Evolutionary conservation across 2,797 vertebrate species (phyloP), one percentile per base, ranked within the genome.

Genomic region (Merluccius polli): DNA sequence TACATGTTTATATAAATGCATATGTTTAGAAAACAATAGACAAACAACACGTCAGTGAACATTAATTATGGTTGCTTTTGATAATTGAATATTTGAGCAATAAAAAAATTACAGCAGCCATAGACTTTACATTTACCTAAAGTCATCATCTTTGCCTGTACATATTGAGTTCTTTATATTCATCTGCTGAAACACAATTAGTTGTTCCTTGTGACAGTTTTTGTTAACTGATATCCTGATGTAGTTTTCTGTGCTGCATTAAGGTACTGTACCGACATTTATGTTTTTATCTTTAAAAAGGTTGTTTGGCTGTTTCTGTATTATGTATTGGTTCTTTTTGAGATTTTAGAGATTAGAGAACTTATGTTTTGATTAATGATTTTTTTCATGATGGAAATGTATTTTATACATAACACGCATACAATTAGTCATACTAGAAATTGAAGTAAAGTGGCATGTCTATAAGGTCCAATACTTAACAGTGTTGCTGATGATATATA

Each of bases 201-300:
- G 87, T 75, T 89, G 89, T 90, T 87, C 88, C 89, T 89, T 76
- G 81, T 82, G 75, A 77, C 74, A 75, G 73, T 83, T 84, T 78
- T 82, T 67, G 73, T 78, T 79, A 30, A 72, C 36, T 36, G 70
- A 13, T 81, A 59, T 27, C 59, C 2, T 63, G 59, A 27, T 63
- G n/a, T 63, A 27, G 59, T 27, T 63, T 63, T 63, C 59, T 63
- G 24, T 63, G 59, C 59, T 63, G 24, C 10, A 27, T 63, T 63
- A 10, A 63, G 52, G n/a, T 63, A 63, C 59, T 24, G 9, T 27
- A 63, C n/a, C 2, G 10, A 2, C 59, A 24, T 63, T 8, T 59
- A 6, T n/a, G 21, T n/a, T n/a, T 59, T 24, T 8, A n/a, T 59
- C 48, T 27, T 63, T 63, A 27, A 63, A 27, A 27, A 11, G n/a